A percentile compares a stretch with the other conserved stretches of the same genome.
Evolutionary conservation across 92 coral and sea anemone genomes (phyloP).

Genomic region (Epizoanthus scotinus): DNA sequence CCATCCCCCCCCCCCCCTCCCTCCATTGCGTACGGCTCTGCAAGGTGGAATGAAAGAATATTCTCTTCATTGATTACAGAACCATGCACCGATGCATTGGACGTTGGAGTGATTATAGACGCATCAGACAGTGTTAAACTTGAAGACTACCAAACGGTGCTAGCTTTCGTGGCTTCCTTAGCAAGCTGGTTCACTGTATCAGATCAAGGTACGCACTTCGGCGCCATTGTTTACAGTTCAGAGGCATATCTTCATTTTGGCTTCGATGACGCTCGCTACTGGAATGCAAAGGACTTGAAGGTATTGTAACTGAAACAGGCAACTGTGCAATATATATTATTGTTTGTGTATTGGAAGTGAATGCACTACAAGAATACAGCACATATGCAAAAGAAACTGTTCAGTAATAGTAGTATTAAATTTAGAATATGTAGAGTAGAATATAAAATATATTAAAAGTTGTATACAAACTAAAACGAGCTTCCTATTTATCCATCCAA

Average conservation of each 20-base stretch:
- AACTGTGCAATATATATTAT: too few species aligned
- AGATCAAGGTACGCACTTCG: constrained; percentile 19
- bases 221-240: constrained; percentile 19
- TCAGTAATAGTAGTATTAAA: too few species aligned
- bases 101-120: constrained; percentile 19
- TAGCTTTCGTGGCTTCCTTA: background rate
- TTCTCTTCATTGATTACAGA: background rate
- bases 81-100: constrained; percentile 12
- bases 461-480: too few species aligned
- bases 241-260: background rate
- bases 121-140: constrained; percentile 28
- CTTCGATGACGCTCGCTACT: background rate
- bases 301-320: background rate
- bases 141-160: background rate
- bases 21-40: too few species aligned
- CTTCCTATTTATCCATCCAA: too few species aligned
- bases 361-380: too few species aligned
- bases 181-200: constrained; percentile 16
- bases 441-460: too few species aligned
- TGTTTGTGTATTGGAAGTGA: too few species aligned
- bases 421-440: too few species aligned
- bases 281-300: background rate
- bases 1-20: too few species aligned
- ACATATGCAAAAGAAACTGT: too few species aligned
- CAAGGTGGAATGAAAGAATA: too few species aligned